Evolutionary conservation across 2,113 vertebrate species (phyloP).

Genomic region (Rhea americana): DNA sequence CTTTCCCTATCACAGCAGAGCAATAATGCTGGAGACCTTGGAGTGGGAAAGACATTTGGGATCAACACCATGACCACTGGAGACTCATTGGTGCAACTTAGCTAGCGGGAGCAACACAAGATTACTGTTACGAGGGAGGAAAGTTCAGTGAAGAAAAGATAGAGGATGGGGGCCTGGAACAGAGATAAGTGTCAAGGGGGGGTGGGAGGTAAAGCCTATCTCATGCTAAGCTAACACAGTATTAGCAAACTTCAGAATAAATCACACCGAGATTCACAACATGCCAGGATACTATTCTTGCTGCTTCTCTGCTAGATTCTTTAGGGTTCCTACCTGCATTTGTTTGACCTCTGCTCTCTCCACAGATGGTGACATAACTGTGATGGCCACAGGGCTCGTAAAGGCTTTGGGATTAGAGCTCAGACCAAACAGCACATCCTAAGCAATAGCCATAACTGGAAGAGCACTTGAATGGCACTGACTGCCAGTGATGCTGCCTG

Average conservation of each 20-base stretch:
- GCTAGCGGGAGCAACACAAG: background rate
- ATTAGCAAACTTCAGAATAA: background rate
- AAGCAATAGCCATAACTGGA: accelerated
- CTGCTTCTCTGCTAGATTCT: background rate
- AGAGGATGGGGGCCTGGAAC: constrained; percentile 20
- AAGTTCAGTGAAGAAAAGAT: background rate
- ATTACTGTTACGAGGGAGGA: background rate
- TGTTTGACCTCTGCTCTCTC: background rate
- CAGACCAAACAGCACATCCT: background rate
- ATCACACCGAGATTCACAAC: background rate
- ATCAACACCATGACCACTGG: background rate
- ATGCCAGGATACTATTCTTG: background rate
- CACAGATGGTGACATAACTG: background rate
- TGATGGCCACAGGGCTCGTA: background rate
- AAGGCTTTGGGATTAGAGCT: background rate
- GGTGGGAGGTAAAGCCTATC: background rate
- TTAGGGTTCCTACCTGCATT: background rate
- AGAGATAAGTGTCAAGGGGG: constrained; percentile 14
- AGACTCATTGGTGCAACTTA: background rate
- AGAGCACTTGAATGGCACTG: background rate
- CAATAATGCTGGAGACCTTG: background rate
- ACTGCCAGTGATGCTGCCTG: background rate
- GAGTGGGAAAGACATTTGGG: background rate
- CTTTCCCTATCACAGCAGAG: background rate
- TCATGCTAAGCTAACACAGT: background rate